These are phyloP conservation scores for Balanococcus diminutus DNA, from an alignment of 2,888 invertebrate species.

Conservation along the genomic window DNA sequence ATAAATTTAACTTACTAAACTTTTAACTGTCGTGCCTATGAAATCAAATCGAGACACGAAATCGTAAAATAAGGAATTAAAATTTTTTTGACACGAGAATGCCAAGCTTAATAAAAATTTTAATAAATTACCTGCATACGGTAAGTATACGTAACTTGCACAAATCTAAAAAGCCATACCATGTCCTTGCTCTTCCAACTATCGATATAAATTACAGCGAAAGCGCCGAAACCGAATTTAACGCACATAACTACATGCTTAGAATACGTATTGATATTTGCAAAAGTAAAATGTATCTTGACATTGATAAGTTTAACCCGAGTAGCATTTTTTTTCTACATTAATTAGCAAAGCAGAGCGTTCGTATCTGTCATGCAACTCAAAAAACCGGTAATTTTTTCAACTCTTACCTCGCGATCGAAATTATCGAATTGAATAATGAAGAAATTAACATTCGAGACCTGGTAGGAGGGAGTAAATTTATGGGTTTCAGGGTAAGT, in stretches of 20 bases:
- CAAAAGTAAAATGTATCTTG: slow-evolving; percentile 23
- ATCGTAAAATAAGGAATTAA: slow-evolving; percentile 22
- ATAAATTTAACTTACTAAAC: background rate
- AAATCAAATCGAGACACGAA: background rate
- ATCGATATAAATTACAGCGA: background rate
- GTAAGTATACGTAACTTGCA: background rate
- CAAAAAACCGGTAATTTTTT: slow-evolving; percentile 34
- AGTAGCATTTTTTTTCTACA: background rate
- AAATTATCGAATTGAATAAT: slow-evolving; percentile 37
- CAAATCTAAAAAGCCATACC: background rate
- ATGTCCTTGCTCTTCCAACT: background rate
- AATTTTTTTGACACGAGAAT: slow-evolving; percentile 2
- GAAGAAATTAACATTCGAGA: slow-evolving; percentile 32
- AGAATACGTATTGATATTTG: background rate
- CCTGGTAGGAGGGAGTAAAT: slow-evolving; percentile 26
- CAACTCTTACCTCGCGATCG: slow-evolving; percentile 30
- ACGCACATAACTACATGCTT: background rate
- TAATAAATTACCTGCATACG: slow-evolving; percentile 9
- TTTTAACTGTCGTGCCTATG: background rate
- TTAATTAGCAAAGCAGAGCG: slow-evolving; percentile 10
- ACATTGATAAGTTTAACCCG: slow-evolving; percentile 14
- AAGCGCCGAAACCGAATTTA: background rate
- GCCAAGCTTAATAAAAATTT: background rate
- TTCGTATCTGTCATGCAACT: slow-evolving; percentile 14
- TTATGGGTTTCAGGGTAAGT: slow-evolving; percentile 41